phyloP scores from a whole-genome alignment of 1,140 invertebrate genomes.

The Pemphigus obesinymphae region DNA sequence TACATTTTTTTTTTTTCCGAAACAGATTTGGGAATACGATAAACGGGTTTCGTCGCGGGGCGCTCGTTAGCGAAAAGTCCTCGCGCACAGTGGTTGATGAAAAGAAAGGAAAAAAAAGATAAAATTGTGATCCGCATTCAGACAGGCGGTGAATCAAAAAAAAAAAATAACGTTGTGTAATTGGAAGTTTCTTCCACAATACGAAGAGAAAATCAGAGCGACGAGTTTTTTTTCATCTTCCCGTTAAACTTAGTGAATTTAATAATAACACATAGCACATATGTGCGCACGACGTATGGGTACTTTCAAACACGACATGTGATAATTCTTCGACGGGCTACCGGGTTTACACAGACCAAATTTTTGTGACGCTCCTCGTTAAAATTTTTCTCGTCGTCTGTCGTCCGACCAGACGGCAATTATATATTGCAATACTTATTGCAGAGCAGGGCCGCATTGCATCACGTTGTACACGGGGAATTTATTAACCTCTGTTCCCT shows the following conservation, averaged over 20 bases:
- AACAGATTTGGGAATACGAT: constrained; percentile 32
- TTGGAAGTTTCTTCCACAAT: constrained; percentile 35
- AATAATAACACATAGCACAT: not conserved
- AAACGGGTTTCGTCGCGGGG: constrained; percentile 36
- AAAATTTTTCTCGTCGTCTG: constrained; percentile 24
- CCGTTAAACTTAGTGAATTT: constrained; percentile 25
- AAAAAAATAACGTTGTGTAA: constrained; percentile 24
- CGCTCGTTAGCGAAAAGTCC: constrained; percentile 40
- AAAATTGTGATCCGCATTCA: constrained; percentile 39
- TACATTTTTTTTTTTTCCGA: not conserved
- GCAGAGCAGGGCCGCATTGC: not conserved
- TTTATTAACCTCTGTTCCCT: not conserved
- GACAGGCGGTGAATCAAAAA: not conserved
- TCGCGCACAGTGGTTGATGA: not conserved
- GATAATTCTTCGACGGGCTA: constrained; percentile 21
- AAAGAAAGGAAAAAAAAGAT: not conserved
- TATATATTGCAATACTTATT: not conserved
- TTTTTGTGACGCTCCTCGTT: constrained; percentile 30
- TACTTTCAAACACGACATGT: constrained; percentile 11
- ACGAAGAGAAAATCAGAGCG: constrained; percentile 30
- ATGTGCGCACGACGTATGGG: not conserved
- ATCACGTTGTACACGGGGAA: not conserved
- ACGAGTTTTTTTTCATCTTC: constrained; percentile 12
- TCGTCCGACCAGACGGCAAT: constrained; percentile 8
- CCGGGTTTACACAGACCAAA: constrained; percentile 16